These are phyloP conservation scores for Aporophyla lueneburgensis DNA, from an alignment of 2,888 invertebrate genomes.

Conservation along the genomic window DNA sequence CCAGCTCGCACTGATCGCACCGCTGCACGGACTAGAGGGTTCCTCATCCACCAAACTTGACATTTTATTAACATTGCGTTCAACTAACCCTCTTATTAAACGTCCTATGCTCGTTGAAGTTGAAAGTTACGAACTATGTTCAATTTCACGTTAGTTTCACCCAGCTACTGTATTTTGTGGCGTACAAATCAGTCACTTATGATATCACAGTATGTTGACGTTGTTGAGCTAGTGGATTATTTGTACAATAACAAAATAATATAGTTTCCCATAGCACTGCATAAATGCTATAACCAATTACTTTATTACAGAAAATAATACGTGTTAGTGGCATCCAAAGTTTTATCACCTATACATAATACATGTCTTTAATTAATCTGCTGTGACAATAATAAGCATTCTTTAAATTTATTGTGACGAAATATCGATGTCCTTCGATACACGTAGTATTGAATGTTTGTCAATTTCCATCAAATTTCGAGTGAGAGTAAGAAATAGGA, in stretches of 20 bases:
- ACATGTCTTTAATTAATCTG: constrained; percentile 70
- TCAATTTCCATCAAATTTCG: constrained; percentile 74
- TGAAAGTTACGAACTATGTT: constrained; percentile 46
- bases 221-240: constrained; percentile 39
- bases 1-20: constrained; percentile 65
- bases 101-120: constrained; percentile 43
- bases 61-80: constrained; percentile 51
- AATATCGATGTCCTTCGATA: constrained; percentile 65
- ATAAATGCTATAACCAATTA: constrained; percentile 45
- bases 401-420: constrained; percentile 68
- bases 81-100: constrained; percentile 51
- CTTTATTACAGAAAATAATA: constrained; percentile 51
- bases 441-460: constrained; percentile 71
- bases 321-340: constrained; percentile 65
- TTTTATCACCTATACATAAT: constrained; percentile 56
- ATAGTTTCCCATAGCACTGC: constrained; percentile 46
- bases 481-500: constrained; percentile 69
- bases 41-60: constrained; percentile 50
- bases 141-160: constrained; percentile 50
- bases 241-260: constrained; percentile 48
- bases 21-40: constrained; percentile 44
- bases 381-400: constrained; percentile 78
- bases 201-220: constrained; percentile 11
- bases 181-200: constrained; percentile 46
- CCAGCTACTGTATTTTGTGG: constrained; percentile 39